Evolutionary conservation across 2,888 invertebrate species (phyloP), one percentile per base, ranked within the genome.

Genomic region (Stenotaenia linearis): DNA sequence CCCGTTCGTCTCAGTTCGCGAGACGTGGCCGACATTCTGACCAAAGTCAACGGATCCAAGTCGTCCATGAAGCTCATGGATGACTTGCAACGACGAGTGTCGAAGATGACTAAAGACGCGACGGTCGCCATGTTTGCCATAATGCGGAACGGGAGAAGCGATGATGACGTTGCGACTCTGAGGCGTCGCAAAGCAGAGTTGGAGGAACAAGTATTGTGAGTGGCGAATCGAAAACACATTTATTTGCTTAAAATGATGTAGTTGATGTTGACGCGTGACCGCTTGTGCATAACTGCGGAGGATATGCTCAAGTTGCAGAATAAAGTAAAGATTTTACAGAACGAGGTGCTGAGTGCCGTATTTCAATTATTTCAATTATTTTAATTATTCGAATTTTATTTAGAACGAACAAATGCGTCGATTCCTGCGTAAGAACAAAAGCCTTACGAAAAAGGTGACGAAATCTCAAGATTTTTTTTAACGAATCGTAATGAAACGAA

Each of bases 151-250:
- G 21, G 40, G 21, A 12, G 75, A 75, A 0, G n/a, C n/a, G 6
- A 12, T 1, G 2, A 6, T 12, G n/a, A n/a, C n/a, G n/a, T n/a
- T n/a, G n/a, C n/a, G n/a, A n/a, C n/a, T n/a, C 7, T 75, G 75
- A 75, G 75, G 18, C 28, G 75, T n/a, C 28, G 75, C n/a, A 75
- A 75, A 28, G 75, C 75, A 5, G 75, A 75, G 25, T 32, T 75
- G 18, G 75, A 75, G 28, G 28, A 75, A 75, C 28, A 75, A 28
- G 75, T 40, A 40, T 15, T 10, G 37, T 6, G 40, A 32, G 32
- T 32, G 32, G 4, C 32, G 40, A 37, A 37, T 37, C 12, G 37
- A 37, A 37, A 50, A 50, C 4, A 1, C 1, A 15, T 50, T 50
- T 4, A 37, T n/a, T n/a, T n/a, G n/a, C n/a, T n/a, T n/a, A n/a